These are phyloP conservation scores for Syngnathus typhle DNA, from an alignment of 2,113 vertebrate species.

Conservation along the genomic window DNA sequence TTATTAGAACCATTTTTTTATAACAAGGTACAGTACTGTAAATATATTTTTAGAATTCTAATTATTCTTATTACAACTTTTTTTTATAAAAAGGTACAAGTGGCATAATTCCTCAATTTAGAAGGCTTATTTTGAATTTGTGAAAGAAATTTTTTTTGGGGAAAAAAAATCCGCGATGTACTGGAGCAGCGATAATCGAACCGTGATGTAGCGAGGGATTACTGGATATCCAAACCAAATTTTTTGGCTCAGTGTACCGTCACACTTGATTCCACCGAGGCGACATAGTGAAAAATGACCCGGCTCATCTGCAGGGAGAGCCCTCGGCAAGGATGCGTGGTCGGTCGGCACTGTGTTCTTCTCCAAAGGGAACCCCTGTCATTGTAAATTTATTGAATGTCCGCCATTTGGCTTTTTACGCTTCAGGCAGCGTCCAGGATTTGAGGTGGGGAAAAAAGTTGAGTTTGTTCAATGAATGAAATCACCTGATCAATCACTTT, in stretches of 20 bases:
- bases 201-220: no score
- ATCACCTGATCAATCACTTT: slow-evolving; percentile 43
- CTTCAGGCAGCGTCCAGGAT: slow-evolving; percentile 32
- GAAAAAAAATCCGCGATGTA: no score
- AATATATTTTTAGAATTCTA: no score
- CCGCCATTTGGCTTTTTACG: slow-evolving; percentile 50
- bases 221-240: no score
- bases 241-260: slow-evolving; percentile 40
- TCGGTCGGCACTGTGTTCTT: slow-evolving; percentile 33
- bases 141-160: no score
- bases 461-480: slow-evolving; percentile 37
- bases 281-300: slow-evolving; percentile 64
- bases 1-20: no score
- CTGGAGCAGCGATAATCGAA: no score
- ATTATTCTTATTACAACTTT: no score
- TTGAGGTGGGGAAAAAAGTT: slow-evolving; percentile 21
- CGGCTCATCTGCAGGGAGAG: slow-evolving; percentile 62
- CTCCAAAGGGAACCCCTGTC: slow-evolving; percentile 57
- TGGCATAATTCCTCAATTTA: no score
- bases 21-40: no score
- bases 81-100: no score
- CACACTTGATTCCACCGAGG: slow-evolving; percentile 52
- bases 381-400: slow-evolving; percentile 58
- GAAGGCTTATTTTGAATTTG: no score
- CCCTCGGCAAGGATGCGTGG: slow-evolving; percentile 53